Evolutionary conservation across 2,113 vertebrate genomes (phyloP).

Genomic region (Eleginops maclovinus): DNA sequence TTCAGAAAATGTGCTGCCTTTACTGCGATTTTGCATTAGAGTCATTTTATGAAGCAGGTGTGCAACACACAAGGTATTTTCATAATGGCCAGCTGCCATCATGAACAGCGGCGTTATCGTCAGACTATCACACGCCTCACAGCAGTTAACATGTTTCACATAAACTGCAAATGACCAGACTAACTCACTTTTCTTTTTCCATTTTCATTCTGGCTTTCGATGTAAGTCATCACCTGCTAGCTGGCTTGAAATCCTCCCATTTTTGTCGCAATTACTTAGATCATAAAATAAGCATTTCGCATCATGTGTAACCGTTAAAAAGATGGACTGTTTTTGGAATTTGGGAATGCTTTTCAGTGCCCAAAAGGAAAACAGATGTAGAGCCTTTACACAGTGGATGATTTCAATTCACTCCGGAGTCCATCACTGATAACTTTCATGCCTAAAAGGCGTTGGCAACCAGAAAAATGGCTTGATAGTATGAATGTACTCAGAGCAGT

Average conservation of each 20-base stretch:
- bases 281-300: slow-evolving; percentile 23
- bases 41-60: slow-evolving; percentile 11
- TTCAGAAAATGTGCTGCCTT: not conserved
- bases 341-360: slow-evolving; percentile 13
- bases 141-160: slow-evolving; percentile 8
- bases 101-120: slow-evolving; percentile 1
- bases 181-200: not conserved
- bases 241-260: slow-evolving; percentile 8
- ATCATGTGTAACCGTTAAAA: slow-evolving; percentile 22
- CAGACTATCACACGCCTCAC: not conserved
- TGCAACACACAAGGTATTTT: not conserved
- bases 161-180: not conserved
- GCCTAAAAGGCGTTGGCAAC: slow-evolving; percentile 23
- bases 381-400: slow-evolving; percentile 31
- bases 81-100: slow-evolving; percentile 19
- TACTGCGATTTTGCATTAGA: not conserved
- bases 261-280: slow-evolving; percentile 28
- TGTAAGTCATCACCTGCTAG: not conserved
- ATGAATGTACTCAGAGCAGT: slow-evolving; percentile 9
- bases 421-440: slow-evolving; percentile 20
- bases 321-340: slow-evolving; percentile 23
- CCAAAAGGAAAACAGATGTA: slow-evolving; percentile 24
- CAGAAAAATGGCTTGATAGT: not conserved
- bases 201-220: slow-evolving; percentile 16
- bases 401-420: slow-evolving; percentile 37